A percentile compares a stretch with the other conserved stretches of the same genome.
Conservation (phyloP, 92 coral and sea anemone genomes). For the Diadumene lineata region DNA sequence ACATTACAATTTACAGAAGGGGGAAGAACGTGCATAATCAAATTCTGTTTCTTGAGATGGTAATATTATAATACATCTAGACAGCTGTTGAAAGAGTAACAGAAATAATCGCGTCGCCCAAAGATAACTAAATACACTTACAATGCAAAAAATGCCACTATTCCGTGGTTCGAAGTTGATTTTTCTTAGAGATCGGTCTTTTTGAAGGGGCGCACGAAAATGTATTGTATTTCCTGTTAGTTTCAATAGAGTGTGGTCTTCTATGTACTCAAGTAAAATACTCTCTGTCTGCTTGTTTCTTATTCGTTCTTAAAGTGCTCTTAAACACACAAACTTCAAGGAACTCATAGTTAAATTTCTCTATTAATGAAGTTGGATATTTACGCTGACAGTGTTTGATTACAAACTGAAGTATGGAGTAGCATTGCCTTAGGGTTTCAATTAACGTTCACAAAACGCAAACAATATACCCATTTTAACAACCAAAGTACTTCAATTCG, state of each 20-base stretch:
- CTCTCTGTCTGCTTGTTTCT: constrained; percentile 14
- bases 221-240: constrained; percentile 19
- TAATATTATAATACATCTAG: not conserved
- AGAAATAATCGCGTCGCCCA: not conserved
- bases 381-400: not conserved
- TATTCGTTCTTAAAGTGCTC: constrained; percentile 22
- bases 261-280: constrained; percentile 2
- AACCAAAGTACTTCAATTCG: not conserved
- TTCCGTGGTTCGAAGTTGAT: not conserved
- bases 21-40: not conserved
- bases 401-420: too few species aligned
- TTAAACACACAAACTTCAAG: not conserved
- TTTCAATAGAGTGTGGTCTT: not conserved
- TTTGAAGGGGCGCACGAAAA: constrained; percentile 6
- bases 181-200: constrained; percentile 4
- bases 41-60: not conserved
- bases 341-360: not conserved
- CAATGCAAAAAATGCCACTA: not conserved
- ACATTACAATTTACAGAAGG: not conserved
- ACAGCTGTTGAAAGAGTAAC: not conserved
- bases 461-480: not conserved
- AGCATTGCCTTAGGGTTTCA: too few species aligned
- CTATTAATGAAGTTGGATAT: not conserved
- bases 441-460: too few species aligned
- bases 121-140: not conserved